Percentiles rank a stretch among this genome's conserved stretches.
These are phyloP conservation scores for Sylvicola cinctus DNA, from an alignment of 2,888 invertebrate species.

Conservation along the genomic window DNA sequence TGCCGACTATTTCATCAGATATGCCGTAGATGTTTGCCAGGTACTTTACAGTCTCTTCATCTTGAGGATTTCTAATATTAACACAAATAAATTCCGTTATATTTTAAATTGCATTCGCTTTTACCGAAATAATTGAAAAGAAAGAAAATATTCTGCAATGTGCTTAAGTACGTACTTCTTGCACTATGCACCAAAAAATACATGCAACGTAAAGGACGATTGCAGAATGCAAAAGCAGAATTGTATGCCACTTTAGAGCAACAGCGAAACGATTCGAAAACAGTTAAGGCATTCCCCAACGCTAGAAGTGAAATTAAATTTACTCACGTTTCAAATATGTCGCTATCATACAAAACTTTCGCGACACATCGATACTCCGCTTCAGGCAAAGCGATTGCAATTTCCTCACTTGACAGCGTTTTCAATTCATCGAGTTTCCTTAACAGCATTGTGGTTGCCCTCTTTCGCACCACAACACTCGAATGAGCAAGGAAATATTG, in stretches of 20 bases:
- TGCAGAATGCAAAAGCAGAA: too few relatives aligned
- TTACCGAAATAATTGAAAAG: too few relatives aligned
- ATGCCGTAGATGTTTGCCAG: conserved; percentile 10
- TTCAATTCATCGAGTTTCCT: background rate
- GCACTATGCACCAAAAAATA: too few relatives aligned
- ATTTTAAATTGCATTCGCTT: too few relatives aligned
- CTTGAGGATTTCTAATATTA: too few relatives aligned
- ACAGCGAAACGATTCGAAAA: too few relatives aligned
- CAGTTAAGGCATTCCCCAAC: background rate
- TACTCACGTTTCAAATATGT: conserved; percentile 2
- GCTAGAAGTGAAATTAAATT: background rate
- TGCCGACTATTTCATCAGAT: conserved; percentile 6
- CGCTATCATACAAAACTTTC: background rate
- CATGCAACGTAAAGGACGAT: too few relatives aligned
- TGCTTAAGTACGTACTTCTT: too few relatives aligned
- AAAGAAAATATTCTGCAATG: too few relatives aligned
- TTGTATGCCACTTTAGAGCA: too few relatives aligned
- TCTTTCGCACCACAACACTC: background rate
- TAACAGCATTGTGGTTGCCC: background rate
- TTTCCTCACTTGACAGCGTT: background rate
- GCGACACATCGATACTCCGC: background rate
- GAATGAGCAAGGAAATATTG: background rate
- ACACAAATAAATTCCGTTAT: too few relatives aligned
- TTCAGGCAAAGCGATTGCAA: background rate
- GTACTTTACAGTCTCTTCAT: too few relatives aligned